A percentile compares a stretch with the other conserved stretches of the same genome.
Evolutionary conservation across 1,140 invertebrate genomes (phyloP).

Genomic region (Acromyrmex charruanus): DNA sequence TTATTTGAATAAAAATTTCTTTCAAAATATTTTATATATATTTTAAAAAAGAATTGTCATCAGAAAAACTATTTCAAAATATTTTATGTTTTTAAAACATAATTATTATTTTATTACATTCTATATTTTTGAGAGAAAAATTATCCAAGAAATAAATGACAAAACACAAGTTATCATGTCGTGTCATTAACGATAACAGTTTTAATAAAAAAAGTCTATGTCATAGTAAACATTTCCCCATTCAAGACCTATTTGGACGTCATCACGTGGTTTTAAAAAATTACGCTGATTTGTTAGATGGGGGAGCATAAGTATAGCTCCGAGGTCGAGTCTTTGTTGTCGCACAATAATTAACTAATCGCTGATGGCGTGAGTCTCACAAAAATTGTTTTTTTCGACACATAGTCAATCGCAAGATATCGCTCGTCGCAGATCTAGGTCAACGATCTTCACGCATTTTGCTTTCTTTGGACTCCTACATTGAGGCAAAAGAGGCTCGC

Average conservation of each 20-base stretch:
- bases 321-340: not conserved
- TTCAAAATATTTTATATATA: too few relatives aligned
- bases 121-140: not conserved
- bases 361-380: not conserved
- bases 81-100: too few relatives aligned
- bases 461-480: slow-evolving; percentile 11
- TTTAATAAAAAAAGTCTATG: not conserved
- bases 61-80: too few relatives aligned
- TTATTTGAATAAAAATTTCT: too few relatives aligned
- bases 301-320: not conserved
- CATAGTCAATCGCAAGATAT: not conserved
- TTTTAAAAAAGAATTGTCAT: too few relatives aligned
- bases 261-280: not conserved
- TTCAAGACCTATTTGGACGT: not conserved
- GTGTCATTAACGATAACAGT: not conserved
- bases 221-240: not conserved
- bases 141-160: too few relatives aligned
- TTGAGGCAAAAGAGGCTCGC: slow-evolving; percentile 68
- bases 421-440: slow-evolving; percentile 44
- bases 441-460: slow-evolving; percentile 51
- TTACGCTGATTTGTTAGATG: not conserved
- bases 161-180: not conserved
- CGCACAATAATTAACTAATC: slow-evolving; percentile 2
- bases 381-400: slow-evolving; percentile 38
- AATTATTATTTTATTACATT: not conserved